Evolutionary conservation across 2,113 vertebrate genomes (phyloP), one percentile per base, ranked within the genome.

Genomic region (Sapajus apella): DNA sequence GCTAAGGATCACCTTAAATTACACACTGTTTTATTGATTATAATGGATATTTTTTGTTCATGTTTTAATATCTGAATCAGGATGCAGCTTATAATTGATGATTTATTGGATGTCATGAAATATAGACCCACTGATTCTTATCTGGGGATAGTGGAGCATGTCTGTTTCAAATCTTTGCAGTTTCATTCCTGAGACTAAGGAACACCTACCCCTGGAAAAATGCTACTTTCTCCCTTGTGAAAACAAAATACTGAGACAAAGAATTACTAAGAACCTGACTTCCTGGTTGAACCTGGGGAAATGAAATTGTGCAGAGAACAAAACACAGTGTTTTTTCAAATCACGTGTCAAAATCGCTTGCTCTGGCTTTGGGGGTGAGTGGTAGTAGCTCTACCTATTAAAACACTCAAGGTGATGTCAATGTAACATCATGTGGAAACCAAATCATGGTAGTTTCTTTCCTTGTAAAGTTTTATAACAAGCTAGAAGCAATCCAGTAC

Each of bases 391-490:
- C 23, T 21, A 30, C n/a, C 43, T 58, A 27, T 52, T 35, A 4
- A 25, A 32, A 80, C 43, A 43, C 35, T 10, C 50, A 3, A 18
- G 68, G 43, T 9, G 13, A 1, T 84, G 64, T 88, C 81, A 11
- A 0, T 16, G 16, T 23, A 56, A 52, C 43, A 37, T 52, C 8
- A 1, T 61, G 30, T 66, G 64, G 91, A 94, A 87, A 90, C 84
- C 80, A 96, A 96, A 77, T 55, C 43, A 61, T 87, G 64, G 55
- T 82, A 20, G 14, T 86, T 97, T 75, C 96, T 80, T 97, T 96
- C 55, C 76, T 87, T 90, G 91, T 70, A 50, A 95, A 88, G 35
- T 94, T 94, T 93, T 73, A 82, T 86, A 88, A 58, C 95, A 77
- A 88, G 70, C 79, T 64, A 73, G 95, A 55, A 93, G 93, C 88